Evolutionary conservation across 2,888 invertebrate species (phyloP).

Genomic region (Sphinx pinastri): DNA sequence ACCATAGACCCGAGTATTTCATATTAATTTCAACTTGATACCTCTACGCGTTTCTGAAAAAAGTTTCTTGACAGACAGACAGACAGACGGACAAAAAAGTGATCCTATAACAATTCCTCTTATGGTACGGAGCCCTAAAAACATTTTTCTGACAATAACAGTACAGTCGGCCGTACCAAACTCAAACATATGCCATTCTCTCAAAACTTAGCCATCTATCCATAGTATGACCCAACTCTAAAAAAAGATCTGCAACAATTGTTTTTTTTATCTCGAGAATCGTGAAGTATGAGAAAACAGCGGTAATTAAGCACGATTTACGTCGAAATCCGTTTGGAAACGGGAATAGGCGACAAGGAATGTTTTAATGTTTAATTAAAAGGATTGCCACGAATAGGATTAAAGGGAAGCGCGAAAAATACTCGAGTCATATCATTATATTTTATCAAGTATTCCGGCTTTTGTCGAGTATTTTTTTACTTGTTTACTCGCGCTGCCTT

Average conservation of each 20-base stretch:
- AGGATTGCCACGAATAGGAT: slow-evolving; percentile 45
- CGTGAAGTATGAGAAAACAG: slow-evolving; percentile 45
- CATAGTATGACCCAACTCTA: not conserved
- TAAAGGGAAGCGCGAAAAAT: slow-evolving; percentile 14
- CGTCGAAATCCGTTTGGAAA: slow-evolving; percentile 41
- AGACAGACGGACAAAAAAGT: too few relatives aligned
- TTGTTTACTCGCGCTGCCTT: too few relatives aligned
- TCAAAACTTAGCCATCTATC: too few relatives aligned
- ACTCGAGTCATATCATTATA: slow-evolving; percentile 13
- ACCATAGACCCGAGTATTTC: too few relatives aligned
- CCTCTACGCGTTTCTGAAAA: too few relatives aligned
- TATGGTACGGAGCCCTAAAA: too few relatives aligned
- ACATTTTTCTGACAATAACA: too few relatives aligned
- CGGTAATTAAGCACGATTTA: slow-evolving; percentile 47
- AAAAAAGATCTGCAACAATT: not conserved
- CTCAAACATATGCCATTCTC: too few relatives aligned
- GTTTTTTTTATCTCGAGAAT: not conserved
- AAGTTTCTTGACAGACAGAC: too few relatives aligned
- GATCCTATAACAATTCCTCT: too few relatives aligned
- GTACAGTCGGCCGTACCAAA: too few relatives aligned
- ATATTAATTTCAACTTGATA: too few relatives aligned
- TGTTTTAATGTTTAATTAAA: slow-evolving; percentile 60
- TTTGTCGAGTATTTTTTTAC: slow-evolving; percentile 3
- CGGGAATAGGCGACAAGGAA: slow-evolving; percentile 44
- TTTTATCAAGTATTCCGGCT: slow-evolving; percentile 9